Base-by-base conservation (phyloP, 2,797 vertebrate genomes). In the Darevskia mixta region DNA sequence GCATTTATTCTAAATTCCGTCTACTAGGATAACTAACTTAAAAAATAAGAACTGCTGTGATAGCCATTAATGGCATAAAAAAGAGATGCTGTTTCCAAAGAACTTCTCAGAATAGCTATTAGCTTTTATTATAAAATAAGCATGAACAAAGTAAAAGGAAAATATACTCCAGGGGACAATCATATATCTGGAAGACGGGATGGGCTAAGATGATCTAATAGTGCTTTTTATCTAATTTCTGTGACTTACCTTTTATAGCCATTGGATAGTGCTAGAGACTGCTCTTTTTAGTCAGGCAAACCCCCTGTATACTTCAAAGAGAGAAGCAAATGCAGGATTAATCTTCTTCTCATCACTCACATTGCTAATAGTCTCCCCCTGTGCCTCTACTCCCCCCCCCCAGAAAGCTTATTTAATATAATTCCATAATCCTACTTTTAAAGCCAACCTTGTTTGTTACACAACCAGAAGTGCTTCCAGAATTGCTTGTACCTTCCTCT, bases 241-340 rank as follows among this genome's bases (percentile, higher is more conserved):
- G 69, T 87, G 75, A 92, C 88, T 95, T 93, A 93, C 91, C 93
- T 93, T 93, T 95, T 93, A 79, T 73, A 93, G 89, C 92, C 91
- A 92, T 93, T 91, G 93, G 91, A 92, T 94, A 92, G 92, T 93
- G 91, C 91, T 94, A 92, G 93, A 94, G 20, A 93, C 90, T 89
- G 89, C 88, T 83, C 73, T 93, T 94, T 87, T 93, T 91, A 92
- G 82, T 92, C 85, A 79, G 89, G 72, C 80, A 90, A 86, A 85
- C 71, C 83, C 91, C 86, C 86, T 80, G 20, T 90, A 94, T 87
- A 45, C 79, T 94, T 95, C 88, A 94, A 92, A 92, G 72, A 55
- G 83, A 84, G 84, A 89, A 87, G 90, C 71, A 71, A 82, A 82
- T 92, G 69, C 5, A 25, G 88, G 77, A 94, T 92, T 94, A 94